Evolutionary conservation across 2,888 invertebrate genomes (phyloP).

Genomic region (Flexamia atlantica): DNA sequence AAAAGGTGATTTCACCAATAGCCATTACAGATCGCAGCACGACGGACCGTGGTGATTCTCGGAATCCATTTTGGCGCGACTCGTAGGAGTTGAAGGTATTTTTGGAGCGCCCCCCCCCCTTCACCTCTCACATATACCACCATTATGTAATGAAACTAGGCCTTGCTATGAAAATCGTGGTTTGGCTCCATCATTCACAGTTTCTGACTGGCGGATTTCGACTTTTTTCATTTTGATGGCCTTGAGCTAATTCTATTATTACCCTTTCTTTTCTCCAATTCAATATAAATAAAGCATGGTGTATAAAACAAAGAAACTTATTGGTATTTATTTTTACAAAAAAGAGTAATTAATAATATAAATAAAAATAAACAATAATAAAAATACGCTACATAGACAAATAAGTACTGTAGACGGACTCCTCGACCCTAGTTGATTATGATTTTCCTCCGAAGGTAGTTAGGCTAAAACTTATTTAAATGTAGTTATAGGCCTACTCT

Average conservation of each 20-base stretch:
- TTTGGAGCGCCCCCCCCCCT: conserved; percentile 7
- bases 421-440: no score
- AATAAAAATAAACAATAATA: no score
- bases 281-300: no score
- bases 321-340: no score
- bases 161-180: conserved; percentile 17
- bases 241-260: neutral
- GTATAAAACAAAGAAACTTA: no score
- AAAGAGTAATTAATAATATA: no score
- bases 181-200: neutral
- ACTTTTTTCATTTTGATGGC: neutral
- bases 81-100: conserved; percentile 42
- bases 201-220: neutral
- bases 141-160: conserved; percentile 45
- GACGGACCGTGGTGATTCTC: conserved; percentile 34
- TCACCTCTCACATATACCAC: conserved; percentile 4
- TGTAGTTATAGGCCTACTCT: no score
- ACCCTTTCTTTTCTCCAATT: no score
- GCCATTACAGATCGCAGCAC: conserved; percentile 11
- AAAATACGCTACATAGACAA: no score
- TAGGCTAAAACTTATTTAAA: no score
- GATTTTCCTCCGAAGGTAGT: no score
- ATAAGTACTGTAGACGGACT: no score
- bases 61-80: conserved; percentile 47
- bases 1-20: conserved; percentile 48